Evolutionary conservation across 2,113 vertebrate species (phyloP), one percentile per base, ranked within the genome.

Genomic region (Fregata magnificens): DNA sequence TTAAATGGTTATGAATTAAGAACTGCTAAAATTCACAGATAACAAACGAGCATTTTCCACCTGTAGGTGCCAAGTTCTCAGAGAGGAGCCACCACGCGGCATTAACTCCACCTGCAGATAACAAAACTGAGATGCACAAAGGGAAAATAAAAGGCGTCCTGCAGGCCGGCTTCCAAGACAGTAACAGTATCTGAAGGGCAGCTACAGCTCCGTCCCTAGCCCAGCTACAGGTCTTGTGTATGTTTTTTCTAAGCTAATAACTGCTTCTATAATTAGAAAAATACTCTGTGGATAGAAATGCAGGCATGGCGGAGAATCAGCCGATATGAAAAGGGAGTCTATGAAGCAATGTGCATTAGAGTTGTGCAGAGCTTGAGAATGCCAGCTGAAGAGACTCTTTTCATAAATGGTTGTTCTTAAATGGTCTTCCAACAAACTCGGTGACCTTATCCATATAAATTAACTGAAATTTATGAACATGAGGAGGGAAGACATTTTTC

Each of bases 1-100:
- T 95, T 62, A 93, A 95, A 86, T 56, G 55, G 52, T 18, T 90
- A 55, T 66, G 74, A 91, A 86, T 91, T 67, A 81, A 91, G 79
- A 92, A 61, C 80, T 76, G 91, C 65, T 88, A 95, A 92, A 95
- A 84, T 70, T 88, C 81, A 71, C 91, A 86, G 84, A 90, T 34
- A 91, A 85, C 66, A 93, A 88, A 88, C 7, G 17, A 82, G 34
- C 7, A 1, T 76, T 91, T 95, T 87, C 78, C 66, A 94, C 55
- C n/a, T 50, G 70, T 62, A 72, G 34, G 45, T 72, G 91, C 83
- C 73, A 61, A 89, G 80, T 19, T 52, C 70, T 79, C 40, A 0
- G 0, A 67, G 78, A 34, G 61, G 53, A 69, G 45, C 29, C 65
- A 82, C 29, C 65, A 82, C 1, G 3, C 4, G 0, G 22, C 24